phyloP scores from a whole-genome alignment of 2,888 invertebrate genomes.

The Drosophila seclusa region DNA sequence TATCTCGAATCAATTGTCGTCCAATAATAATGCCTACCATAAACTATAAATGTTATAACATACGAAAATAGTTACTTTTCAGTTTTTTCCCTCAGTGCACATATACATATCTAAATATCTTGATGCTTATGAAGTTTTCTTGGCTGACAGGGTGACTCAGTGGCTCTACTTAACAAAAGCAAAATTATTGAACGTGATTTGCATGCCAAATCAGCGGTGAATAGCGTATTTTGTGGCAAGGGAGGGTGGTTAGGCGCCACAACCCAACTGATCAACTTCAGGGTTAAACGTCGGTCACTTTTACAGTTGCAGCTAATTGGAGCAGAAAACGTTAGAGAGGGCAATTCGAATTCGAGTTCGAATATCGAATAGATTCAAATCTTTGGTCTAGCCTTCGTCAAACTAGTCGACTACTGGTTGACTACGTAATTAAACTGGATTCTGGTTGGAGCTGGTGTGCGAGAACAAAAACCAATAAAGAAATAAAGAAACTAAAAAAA shows the following conservation, averaged over 20 bases:
- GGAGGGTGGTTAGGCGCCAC: background rate
- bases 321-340: slow-evolving; percentile 34
- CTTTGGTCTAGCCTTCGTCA: slow-evolving; percentile 61
- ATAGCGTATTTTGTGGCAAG: background rate
- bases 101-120: background rate
- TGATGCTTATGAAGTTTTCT: background rate
- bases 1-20: background rate
- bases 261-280: slow-evolving; percentile 32
- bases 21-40: too few species aligned
- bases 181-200: slow-evolving; percentile 59
- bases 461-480: slow-evolving; percentile 42
- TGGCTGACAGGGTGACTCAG: slow-evolving; percentile 43
- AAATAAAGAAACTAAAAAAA: background rate
- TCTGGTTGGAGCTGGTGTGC: slow-evolving; percentile 20
- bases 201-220: slow-evolving; percentile 61
- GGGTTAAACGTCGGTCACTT: slow-evolving; percentile 41
- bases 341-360: slow-evolving; percentile 4
- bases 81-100: slow-evolving; percentile 17
- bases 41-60: too few species aligned
- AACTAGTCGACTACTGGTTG: slow-evolving; percentile 37
- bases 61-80: background rate
- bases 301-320: slow-evolving; percentile 36
- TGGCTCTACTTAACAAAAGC: slow-evolving; percentile 52
- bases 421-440: slow-evolving; percentile 50
- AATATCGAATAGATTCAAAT: slow-evolving; percentile 18